Conservation (phyloP, 2,888 invertebrate genomes). For the Isoperla grammatica region DNA sequence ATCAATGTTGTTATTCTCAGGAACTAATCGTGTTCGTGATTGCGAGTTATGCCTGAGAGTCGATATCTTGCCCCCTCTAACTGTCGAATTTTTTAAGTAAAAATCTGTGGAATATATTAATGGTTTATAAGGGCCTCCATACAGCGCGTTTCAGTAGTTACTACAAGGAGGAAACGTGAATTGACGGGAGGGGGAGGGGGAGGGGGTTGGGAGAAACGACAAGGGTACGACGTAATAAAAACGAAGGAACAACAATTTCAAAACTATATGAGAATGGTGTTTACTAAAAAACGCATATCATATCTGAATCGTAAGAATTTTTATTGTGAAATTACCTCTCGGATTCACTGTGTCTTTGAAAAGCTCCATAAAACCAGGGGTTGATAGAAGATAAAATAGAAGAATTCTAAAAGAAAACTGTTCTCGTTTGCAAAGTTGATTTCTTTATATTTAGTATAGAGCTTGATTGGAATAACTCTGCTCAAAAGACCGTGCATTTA, state of each 20-base stretch:
- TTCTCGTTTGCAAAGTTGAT: too few species aligned
- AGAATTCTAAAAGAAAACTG: too few species aligned
- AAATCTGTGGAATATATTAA: neutral
- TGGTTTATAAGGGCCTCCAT: neutral
- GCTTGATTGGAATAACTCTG: neutral
- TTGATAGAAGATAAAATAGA: slow-evolving; percentile 4
- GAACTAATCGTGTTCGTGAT: neutral
- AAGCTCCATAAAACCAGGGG: slow-evolving; percentile 14
- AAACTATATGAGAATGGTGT: slow-evolving; percentile 15
- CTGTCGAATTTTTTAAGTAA: slow-evolving; percentile 2
- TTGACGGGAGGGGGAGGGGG: slow-evolving; percentile 5
- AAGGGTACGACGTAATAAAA: slow-evolving; percentile 15
- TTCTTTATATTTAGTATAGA: too few species aligned
- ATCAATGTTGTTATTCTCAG: too few species aligned
- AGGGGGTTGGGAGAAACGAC: slow-evolving; percentile 21
- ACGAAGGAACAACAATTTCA: slow-evolving; percentile 19
- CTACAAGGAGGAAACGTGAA: neutral
- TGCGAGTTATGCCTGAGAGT: neutral
- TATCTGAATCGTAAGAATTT: slow-evolving; percentile 31
- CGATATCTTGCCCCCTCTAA: neutral
- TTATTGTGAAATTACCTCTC: slow-evolving; percentile 31
- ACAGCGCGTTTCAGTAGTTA: neutral
- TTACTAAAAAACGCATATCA: slow-evolving; percentile 26
- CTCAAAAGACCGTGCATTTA: too few species aligned
- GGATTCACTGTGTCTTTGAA: slow-evolving; percentile 25